Base-by-base conservation (phyloP, 1,140 invertebrate species). In the Drosophila rhopaloa region DNA sequence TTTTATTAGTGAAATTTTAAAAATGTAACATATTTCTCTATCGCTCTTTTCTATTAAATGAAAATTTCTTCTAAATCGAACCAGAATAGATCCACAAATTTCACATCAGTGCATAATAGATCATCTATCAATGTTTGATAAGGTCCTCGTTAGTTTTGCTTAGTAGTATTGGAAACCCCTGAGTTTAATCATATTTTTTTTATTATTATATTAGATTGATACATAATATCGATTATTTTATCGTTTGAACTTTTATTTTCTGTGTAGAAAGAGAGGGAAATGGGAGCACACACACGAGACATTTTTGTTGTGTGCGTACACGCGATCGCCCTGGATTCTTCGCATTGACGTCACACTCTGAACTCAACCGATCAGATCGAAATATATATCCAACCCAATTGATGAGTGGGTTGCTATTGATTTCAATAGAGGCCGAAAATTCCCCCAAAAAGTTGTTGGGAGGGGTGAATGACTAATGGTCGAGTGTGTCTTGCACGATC, bases 331-430 rank as follows among this genome's bases (percentile, higher is more conserved):
- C 81, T 85, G 81, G 81, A 85, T 85, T 76, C 66, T 72, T 43
- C 57, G 24, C 53, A 88, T 86, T 86, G 83, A 86, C 83, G 83
- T 86, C 83, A 86, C 83, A 88, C 43, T 11, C n/a, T 35, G 35
- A 56, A 55, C 66, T 32, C 40, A 70, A 56, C 27, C 67, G 65
- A 71, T 71, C 53, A 16, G 65, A 70, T 57, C 51, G 37, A 41
- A 47, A 55, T 41, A 41, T 27, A 43, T 46, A 46, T 40, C 47
- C 16, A 19, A 43, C 27, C 43, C 11, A 71, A 37, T n/a, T 24
- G 47, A 57, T 55, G 65, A 71, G 67, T 71, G 67, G 43, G 29
- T 38, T 50, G 37, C 41, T 67, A 68, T 70, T 56, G 63, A 68
- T 68, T 70, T 70, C 43, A 47, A 48, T 68, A 58, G 50, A 63